These are phyloP conservation scores for Holcopasites calliopsidis DNA, from an alignment of 1,140 invertebrate species.

Conservation along the genomic window DNA sequence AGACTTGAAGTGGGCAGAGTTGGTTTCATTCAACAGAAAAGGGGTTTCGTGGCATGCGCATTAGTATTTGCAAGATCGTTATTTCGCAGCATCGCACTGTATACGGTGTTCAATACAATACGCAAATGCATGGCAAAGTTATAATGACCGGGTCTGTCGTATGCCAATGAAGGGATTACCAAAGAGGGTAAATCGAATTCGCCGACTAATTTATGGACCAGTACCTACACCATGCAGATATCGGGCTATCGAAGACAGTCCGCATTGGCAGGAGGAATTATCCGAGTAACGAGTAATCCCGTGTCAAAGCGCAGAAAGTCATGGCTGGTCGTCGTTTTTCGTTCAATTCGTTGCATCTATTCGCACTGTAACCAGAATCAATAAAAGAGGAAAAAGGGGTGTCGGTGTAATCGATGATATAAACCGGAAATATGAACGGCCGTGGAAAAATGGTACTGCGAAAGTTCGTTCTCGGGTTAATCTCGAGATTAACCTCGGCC, in stretches of 20 bases:
- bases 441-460: slow-evolving; percentile 40
- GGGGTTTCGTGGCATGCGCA: no score
- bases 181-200: slow-evolving; percentile 58
- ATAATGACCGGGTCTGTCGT: slow-evolving; percentile 56
- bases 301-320: slow-evolving; percentile 25
- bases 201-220: slow-evolving; percentile 59
- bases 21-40: no score
- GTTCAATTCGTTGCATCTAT: no score
- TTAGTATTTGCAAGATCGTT: no score
- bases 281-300: slow-evolving; percentile 48
- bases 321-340: not conserved
- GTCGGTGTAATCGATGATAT: slow-evolving; percentile 41
- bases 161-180: slow-evolving; percentile 58
- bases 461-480: slow-evolving; percentile 59
- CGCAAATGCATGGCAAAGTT: slow-evolving; percentile 51
- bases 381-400: no score
- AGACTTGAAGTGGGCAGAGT: no score
- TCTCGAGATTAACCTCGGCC: slow-evolving; percentile 55
- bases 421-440: slow-evolving; percentile 42
- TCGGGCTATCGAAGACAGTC: slow-evolving; percentile 54
- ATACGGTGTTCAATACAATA: slow-evolving; percentile 9
- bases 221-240: slow-evolving; percentile 54
- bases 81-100: not conserved
- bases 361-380: no score
- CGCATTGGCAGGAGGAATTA: slow-evolving; percentile 48